Base-by-base conservation (phyloP, 2,113 vertebrate species). In the Leptodactylus fuscus region DNA sequence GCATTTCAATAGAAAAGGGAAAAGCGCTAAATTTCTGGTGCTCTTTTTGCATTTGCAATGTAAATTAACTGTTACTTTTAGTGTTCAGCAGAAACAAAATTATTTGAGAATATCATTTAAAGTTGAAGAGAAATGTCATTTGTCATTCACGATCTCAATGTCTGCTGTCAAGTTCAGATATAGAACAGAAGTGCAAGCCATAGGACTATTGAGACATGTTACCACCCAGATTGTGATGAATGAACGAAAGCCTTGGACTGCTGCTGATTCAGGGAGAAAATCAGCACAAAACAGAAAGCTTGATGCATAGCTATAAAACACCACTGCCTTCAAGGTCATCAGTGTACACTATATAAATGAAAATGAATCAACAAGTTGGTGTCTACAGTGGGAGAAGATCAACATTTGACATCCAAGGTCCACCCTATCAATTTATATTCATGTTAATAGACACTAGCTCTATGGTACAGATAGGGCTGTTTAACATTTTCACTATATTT, bases 201-300 rank as follows among this genome's bases (percentile, higher is more conserved):
- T 84, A 79, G 86, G 73, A 79, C 77, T 71, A 65, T 85, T 82
- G 44, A 0, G 69, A 13, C 77, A 87, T 88, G 60, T 84, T 73
- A 85, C 62, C 60, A 76, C 73, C 70, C 87, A 67, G 16, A 87
- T 65, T 4, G 3, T 34, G 85, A 87, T 87, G 73, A 53, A 76
- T 70, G 82, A 76, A 22, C 36, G 38, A 27, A 81, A 73, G 65
- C 29, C 51, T 62, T 73, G 69, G 62, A 58, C 78, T 81, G 6
- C 10, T 87, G 29, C 38, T 86, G 74, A 81, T 48, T 16, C 0
- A 9, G 62, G 83, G 22, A 36, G 32, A 51, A 51, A 71, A 82
- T 8, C 38, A 5, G 70, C 82, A 71, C 86, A 87, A 16, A 83
- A 77, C 55, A 83, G 0, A n/a, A 32, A 89, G 48, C 5, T 18